Percentiles rank a stretch among this genome's conserved stretches.
Evolutionary conservation across 2,888 invertebrate species (phyloP).

Genomic region (Bellardia pandia): DNA sequence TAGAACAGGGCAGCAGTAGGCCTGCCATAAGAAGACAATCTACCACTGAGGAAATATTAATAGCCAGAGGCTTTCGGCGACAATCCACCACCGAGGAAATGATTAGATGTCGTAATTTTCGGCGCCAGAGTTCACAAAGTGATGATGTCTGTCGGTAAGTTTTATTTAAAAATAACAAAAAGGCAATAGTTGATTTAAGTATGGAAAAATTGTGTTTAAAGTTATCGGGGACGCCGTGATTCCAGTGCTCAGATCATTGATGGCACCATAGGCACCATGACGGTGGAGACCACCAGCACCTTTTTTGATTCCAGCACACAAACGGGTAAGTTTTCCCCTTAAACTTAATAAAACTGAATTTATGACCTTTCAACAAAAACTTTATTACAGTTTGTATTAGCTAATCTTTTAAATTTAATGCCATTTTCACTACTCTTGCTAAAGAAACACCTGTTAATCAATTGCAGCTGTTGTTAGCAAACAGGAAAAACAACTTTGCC

Average conservation of each 20-base stretch:
- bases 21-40: conserved; percentile 94
- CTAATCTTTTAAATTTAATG: conserved; percentile 9
- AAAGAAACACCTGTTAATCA: conserved; percentile 48
- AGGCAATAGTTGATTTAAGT: not conserved
- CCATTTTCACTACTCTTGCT: conserved; percentile 10
- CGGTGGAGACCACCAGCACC: conserved; percentile 95
- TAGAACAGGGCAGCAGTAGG: conserved; percentile 86
- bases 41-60: conserved; percentile 95
- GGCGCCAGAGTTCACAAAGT: conserved; percentile 95
- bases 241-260: conserved; percentile 96
- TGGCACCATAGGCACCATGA: conserved; percentile 96
- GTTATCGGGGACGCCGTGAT: conserved; percentile 86
- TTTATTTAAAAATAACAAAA: not conserved
- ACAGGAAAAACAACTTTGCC: not conserved
- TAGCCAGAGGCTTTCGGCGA: conserved; percentile 94
- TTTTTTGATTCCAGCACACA: conserved; percentile 97
- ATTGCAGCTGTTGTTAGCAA: conserved; percentile 33
- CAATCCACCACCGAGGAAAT: conserved; percentile 97
- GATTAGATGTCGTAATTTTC: conserved; percentile 95
- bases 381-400: too few relatives aligned
- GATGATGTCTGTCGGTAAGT: conserved; percentile 89
- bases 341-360: conserved; percentile 2
- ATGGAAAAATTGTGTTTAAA: conserved; percentile 71
- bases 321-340: conserved; percentile 89
- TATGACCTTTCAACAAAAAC: not conserved